Evolutionary conservation across 1,140 invertebrate species (phyloP), one percentile per base, ranked within the genome.

Genomic region (honey bee (Apis mellifera)): DNA sequence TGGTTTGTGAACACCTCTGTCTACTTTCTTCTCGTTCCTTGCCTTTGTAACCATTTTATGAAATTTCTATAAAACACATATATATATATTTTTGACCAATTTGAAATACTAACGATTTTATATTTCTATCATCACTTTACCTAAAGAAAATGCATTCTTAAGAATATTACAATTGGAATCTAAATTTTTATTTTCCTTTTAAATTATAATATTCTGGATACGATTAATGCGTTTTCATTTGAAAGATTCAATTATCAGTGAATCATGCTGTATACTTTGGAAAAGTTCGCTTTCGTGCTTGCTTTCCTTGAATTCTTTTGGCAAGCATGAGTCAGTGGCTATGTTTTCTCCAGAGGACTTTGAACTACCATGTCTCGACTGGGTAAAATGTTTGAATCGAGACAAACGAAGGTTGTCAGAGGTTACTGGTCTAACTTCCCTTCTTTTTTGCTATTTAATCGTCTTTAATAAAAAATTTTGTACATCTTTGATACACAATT

Each of bases 281-380:
- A 60, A 76, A 82, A 68, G 42, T 60, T 82, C 23, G 9, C 12
- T 17, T 57, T 52, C 71, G 5, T 55, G 64, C 42, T n/a, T 52
- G 55, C 23, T 69, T 68, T 74, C 55, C 23, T 65, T 59, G 77
- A 65, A 72, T 74, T 59, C 68, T 60, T 77, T 71, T 75, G 19
- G n/a, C 26, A 54, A 32, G 57, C 48, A 82, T 91, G 89, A 89
- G 71, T 83, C 85, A 82, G 62, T 75, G 48, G 59, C 73, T 66
- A 60, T 89, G 89, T 91, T 91, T 89, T 91, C 86, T 72, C 77
- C 72, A 52, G 86, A 88, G 89, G 86, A 90, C 87, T 92, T 92
- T 91, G 91, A 91, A 91, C 90, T 79, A 84, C 74, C 64, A 74
- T 76, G 89, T 79, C 78, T 86, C 74, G 90, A 88, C 86, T 84